Evolutionary conservation across 2,113 vertebrate species (phyloP).

Genomic region (Xyliphius kryptos): DNA sequence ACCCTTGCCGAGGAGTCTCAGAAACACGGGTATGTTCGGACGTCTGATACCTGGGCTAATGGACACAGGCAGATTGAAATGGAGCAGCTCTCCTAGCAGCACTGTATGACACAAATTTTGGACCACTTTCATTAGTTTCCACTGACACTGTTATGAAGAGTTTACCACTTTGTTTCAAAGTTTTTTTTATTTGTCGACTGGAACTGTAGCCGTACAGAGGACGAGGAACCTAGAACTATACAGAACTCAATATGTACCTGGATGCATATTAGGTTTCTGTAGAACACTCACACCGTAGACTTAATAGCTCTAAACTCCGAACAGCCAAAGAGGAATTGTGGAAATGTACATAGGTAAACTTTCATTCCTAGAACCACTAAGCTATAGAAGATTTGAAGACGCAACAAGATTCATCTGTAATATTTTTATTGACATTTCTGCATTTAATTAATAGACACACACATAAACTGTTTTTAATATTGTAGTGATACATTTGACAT

Average conservation of each 20-base stretch:
- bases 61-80: constrained; percentile 86
- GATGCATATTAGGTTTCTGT: background rate
- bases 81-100: constrained; percentile 67
- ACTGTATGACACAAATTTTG: background rate
- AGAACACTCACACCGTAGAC: background rate
- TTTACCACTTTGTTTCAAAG: too few relatives aligned
- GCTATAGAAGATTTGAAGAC: background rate
- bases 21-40: constrained; percentile 57
- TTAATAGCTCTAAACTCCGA: background rate
- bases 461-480: constrained; percentile 13
- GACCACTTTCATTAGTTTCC: too few relatives aligned
- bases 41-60: constrained; percentile 62
- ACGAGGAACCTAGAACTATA: background rate
- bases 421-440: constrained; percentile 1
- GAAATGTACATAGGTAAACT: background rate
- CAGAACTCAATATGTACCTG: background rate
- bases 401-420: background rate
- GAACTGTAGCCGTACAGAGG: background rate
- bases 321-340: background rate
- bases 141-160: too few relatives aligned
- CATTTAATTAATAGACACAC: constrained; percentile 1
- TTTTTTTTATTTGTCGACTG: background rate
- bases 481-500: background rate
- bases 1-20: constrained; percentile 67
- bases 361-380: background rate